A percentile compares a stretch with the other conserved stretches of the same genome.
These are phyloP conservation scores for Dysidea cf. avara DNA, from an alignment of 37 sponge, comb jelly and placozoan genomes.

Conservation along the genomic window DNA sequence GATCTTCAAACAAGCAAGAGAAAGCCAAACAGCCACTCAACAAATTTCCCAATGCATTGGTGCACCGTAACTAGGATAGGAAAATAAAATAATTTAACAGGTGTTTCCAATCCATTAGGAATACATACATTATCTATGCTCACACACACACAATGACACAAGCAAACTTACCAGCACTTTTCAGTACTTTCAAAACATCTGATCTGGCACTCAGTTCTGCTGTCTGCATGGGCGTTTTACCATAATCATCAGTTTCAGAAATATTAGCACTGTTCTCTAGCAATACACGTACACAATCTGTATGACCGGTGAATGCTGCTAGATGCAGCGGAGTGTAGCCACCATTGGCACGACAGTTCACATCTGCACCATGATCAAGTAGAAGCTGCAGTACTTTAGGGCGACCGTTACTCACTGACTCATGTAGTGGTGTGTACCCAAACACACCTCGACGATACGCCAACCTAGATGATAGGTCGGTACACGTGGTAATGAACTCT, in stretches of 20 bases:
- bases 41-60: too few species aligned
- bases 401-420: conserved; percentile 22
- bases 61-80: too few species aligned
- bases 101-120: too few species aligned
- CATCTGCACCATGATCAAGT: conserved; percentile 61
- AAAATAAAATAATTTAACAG: too few species aligned
- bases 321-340: conserved; percentile 88
- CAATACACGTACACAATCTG: conserved; percentile 43
- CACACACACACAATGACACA: too few species aligned
- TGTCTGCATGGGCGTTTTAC: conserved; percentile 78
- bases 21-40: too few species aligned
- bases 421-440: conserved; percentile 84
- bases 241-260: conserved; percentile 61
- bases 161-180: conserved; percentile 65
- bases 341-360: conserved; percentile 69
- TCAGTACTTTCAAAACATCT: conserved; percentile 39
- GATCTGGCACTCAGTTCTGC: conserved; percentile 65
- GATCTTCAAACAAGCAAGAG: too few species aligned
- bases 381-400: conserved; percentile 11
- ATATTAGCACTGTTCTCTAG: conserved; percentile 67
- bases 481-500: too few species aligned
- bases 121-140: too few species aligned
- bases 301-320: conserved; percentile 57
- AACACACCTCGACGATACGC: too few species aligned
- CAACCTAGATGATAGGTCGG: too few species aligned